Conservation (phyloP, 2,113 vertebrate genomes). For the Cottus gobio region DNA sequence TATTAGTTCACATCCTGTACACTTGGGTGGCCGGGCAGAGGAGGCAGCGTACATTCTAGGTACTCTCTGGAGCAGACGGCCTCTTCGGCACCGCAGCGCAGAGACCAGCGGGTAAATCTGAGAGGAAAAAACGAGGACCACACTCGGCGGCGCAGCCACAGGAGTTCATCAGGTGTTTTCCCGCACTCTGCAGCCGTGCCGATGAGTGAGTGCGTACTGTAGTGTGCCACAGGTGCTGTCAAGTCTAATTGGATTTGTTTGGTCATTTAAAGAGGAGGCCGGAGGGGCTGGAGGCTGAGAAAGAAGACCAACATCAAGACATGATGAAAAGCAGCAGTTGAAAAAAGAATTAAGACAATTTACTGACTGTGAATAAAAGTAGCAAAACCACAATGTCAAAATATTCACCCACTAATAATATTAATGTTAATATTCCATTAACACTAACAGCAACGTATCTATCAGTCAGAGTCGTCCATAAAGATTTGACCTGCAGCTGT, state of each 20-base stretch:
- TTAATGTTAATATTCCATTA: no score
- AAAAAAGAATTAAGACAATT: not conserved
- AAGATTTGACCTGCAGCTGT: not conserved
- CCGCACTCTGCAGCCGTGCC: not conserved
- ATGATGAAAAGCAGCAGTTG: not conserved
- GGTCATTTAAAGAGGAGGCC: not conserved
- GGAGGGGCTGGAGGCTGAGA: not conserved
- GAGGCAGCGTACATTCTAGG: constrained; percentile 39
- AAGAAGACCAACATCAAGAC: not conserved
- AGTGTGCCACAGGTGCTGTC: constrained; percentile 13
- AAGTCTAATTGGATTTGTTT: not conserved
- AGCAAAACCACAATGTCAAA: not conserved
- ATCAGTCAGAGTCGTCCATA: not conserved
- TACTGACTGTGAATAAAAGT: not conserved
- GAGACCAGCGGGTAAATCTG: constrained; percentile 34
- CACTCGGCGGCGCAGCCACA: constrained; percentile 37
- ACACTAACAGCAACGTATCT: not conserved
- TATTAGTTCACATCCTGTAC: constrained; percentile 76
- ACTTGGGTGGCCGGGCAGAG: constrained; percentile 73
- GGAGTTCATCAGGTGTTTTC: constrained; percentile 46
- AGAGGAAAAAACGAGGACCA: constrained; percentile 48
- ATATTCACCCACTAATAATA: no score
- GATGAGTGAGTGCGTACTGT: not conserved
- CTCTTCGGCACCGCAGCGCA: constrained; percentile 22
- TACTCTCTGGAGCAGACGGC: constrained; percentile 26